Conservation (phyloP, 2,113 vertebrate species). For the Xiphophorus couchianus region DNA sequence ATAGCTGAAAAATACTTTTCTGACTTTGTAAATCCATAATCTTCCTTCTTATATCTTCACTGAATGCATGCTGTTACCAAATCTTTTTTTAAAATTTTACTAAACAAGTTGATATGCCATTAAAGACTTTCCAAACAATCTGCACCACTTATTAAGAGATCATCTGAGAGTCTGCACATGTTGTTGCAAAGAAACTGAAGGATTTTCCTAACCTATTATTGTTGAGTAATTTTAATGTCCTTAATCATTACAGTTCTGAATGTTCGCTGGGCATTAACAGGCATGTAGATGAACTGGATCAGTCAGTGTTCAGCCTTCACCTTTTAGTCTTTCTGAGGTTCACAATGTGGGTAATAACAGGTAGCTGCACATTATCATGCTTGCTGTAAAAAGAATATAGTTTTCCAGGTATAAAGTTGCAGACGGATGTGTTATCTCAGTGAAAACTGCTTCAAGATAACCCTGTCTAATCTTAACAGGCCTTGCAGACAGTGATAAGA, state of each 20-base stretch:
- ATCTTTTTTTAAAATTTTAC: too few relatives aligned
- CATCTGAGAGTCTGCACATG: too few relatives aligned
- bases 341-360: not conserved
- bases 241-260: not conserved
- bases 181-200: not conserved
- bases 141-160: too few relatives aligned
- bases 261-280: not conserved
- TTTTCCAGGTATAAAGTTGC: not conserved
- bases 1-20: too few relatives aligned
- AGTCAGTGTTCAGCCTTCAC: not conserved
- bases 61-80: too few relatives aligned
- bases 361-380: not conserved
- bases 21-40: too few relatives aligned
- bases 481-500: slow-evolving; percentile 20
- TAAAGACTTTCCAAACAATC: too few relatives aligned
- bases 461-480: not conserved
- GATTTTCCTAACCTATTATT: not conserved
- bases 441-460: slow-evolving; percentile 29
- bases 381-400: not conserved
- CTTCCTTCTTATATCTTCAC: too few relatives aligned
- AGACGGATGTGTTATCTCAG: not conserved
- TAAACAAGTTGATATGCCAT: too few relatives aligned
- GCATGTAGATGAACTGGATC: not conserved
- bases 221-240: not conserved
- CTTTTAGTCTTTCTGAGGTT: not conserved